These are phyloP conservation scores for Leistus spinibarbis DNA, from an alignment of 2,888 invertebrate genomes.

Conservation along the genomic window DNA sequence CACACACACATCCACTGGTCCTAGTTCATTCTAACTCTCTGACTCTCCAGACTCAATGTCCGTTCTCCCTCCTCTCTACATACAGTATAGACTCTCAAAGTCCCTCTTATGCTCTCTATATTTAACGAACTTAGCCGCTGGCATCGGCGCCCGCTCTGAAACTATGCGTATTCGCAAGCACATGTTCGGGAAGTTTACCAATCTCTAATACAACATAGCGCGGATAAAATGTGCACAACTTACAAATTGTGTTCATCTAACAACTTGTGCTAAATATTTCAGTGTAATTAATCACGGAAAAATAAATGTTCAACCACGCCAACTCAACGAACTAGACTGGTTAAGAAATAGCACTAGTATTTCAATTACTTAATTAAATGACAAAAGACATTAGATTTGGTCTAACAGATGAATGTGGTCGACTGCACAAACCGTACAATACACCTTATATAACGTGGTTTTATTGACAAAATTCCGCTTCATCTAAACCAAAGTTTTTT, in stretches of 20 bases:
- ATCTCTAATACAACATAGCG: constrained; percentile 6
- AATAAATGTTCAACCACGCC: background rate
- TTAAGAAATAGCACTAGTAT: background rate
- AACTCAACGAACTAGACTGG: background rate
- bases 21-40: background rate
- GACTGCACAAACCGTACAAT: background rate
- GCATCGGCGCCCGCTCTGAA: background rate
- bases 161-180: constrained; percentile 25
- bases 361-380: background rate
- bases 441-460: background rate
- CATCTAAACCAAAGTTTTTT: background rate
- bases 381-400: background rate
- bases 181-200: constrained; percentile 17
- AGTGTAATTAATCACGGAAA: background rate
- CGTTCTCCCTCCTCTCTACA: background rate
- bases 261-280: background rate
- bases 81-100: background rate
- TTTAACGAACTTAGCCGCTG: background rate
- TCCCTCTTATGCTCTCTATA: background rate
- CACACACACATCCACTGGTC: background rate
- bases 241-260: background rate
- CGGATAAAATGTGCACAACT: constrained; percentile 14
- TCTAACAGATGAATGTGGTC: background rate
- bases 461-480: background rate
- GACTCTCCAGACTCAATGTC: background rate